phyloP scores from a whole-genome alignment of 2,113 vertebrate genomes.

The Arenaria interpres region DNA sequence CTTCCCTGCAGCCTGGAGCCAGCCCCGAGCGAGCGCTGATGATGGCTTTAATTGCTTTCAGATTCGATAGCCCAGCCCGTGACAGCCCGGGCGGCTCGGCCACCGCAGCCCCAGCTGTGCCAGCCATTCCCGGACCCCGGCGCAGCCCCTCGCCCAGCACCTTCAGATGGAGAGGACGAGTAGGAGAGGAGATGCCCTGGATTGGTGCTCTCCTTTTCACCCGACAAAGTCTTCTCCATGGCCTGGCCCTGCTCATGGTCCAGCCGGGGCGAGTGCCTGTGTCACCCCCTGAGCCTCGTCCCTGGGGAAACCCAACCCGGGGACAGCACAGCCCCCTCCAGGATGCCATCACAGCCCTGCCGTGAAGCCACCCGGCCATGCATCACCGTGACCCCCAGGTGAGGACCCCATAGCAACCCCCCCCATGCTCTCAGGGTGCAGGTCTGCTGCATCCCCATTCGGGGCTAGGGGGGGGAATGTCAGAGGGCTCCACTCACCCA shows the following conservation, averaged over 20 bases:
- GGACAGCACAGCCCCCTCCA: not conserved
- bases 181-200: not conserved
- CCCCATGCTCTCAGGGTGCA: not conserved
- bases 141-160: not conserved
- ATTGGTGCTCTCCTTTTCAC: not conserved
- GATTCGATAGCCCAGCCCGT: conserved; percentile 70
- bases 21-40: conserved; percentile 76
- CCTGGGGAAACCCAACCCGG: not conserved
- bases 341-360: not conserved
- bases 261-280: accelerated
- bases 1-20: conserved; percentile 77
- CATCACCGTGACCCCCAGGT: not conserved
- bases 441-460: not conserved
- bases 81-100: conserved; percentile 38
- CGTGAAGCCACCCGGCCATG: not conserved
- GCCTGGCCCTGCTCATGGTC: accelerated
- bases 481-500: not conserved
- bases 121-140: not conserved
- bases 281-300: accelerated
- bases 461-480: not conserved
- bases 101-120: not conserved
- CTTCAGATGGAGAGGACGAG: not conserved
- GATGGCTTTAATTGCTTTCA: conserved; percentile 83
- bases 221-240: not conserved
- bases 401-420: not conserved